A percentile compares a stretch with the other conserved stretches of the same genome.
Evolutionary conservation across 1,140 invertebrate genomes (phyloP).

Genomic region (Maniola jurtina): DNA sequence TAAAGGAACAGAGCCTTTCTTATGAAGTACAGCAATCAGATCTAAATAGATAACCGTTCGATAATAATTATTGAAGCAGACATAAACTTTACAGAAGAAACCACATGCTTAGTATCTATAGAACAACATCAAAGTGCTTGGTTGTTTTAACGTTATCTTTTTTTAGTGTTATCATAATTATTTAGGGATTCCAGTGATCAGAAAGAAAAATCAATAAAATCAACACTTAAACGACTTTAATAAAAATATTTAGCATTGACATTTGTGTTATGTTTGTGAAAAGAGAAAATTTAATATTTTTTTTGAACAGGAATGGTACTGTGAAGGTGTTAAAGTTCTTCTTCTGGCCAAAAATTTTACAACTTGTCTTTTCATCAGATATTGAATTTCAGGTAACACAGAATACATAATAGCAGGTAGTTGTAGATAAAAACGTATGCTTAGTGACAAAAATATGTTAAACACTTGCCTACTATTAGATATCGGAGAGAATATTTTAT

Average conservation of each 20-base stretch:
- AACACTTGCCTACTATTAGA: too few species aligned
- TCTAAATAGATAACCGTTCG: conserved; percentile 13
- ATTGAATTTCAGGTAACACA: too few species aligned
- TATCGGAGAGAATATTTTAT: too few species aligned
- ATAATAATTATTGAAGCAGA: conserved; percentile 15
- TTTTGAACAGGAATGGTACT: not conserved
- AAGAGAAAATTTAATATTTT: conserved; percentile 61
- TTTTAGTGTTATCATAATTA: not conserved
- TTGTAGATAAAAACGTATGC: too few species aligned
- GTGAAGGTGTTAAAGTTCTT: not conserved
- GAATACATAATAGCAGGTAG: too few species aligned
- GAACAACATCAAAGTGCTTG: conserved; percentile 32
- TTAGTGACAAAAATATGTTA: too few species aligned
- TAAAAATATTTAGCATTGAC: conserved; percentile 4
- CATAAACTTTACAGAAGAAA: conserved; percentile 22
- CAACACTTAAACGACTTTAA: not conserved
- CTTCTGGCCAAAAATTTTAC: too few species aligned
- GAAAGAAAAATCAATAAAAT: conserved; percentile 9
- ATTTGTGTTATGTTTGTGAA: conserved; percentile 73
- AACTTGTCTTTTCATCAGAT: too few species aligned
- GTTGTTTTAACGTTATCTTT: not conserved
- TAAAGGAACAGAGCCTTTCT: conserved; percentile 14
- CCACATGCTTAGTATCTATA: conserved; percentile 29
- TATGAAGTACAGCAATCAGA: conserved; percentile 18
- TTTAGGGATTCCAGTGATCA: not conserved